Evolutionary conservation across 1,140 invertebrate genomes (phyloP).

Genomic region (Eurosta solidaginis): DNA sequence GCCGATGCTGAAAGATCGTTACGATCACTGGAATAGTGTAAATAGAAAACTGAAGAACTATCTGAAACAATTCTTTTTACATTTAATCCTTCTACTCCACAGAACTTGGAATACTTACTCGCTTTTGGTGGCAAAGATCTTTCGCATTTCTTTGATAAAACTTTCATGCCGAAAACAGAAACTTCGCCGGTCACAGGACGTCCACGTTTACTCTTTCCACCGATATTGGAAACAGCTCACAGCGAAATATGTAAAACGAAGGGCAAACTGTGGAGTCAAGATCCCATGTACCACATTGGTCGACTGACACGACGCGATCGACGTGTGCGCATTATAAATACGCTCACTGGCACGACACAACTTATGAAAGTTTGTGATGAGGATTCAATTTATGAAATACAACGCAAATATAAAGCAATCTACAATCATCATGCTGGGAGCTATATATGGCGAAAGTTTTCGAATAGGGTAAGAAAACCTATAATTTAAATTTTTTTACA

Average conservation of each 20-base stretch:
- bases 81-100: background rate
- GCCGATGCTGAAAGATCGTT: conserved; percentile 61
- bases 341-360: conserved; percentile 65
- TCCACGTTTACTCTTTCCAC: conserved; percentile 63
- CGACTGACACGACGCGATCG: conserved; percentile 70
- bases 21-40: conserved; percentile 50
- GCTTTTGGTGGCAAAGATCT: conserved; percentile 76
- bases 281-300: conserved; percentile 71
- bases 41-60: background rate
- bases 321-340: conserved; percentile 75
- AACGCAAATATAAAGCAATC: conserved; percentile 68
- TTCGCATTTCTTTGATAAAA: conserved; percentile 74
- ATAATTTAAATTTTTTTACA: background rate
- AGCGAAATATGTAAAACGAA: conserved; percentile 42
- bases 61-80: background rate
- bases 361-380: conserved; percentile 77
- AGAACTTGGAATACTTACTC: conserved; percentile 64
- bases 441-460: conserved; percentile 77
- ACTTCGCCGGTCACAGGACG: conserved; percentile 63
- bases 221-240: conserved; percentile 62
- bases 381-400: conserved; percentile 76
- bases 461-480: conserved; percentile 51
- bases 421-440: conserved; percentile 73
- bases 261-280: conserved; percentile 71
- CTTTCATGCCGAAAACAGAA: conserved; percentile 61